Evolutionary conservation across 2,113 vertebrate genomes (phyloP).

Genomic region (Tenebrosternarchus preto): DNA sequence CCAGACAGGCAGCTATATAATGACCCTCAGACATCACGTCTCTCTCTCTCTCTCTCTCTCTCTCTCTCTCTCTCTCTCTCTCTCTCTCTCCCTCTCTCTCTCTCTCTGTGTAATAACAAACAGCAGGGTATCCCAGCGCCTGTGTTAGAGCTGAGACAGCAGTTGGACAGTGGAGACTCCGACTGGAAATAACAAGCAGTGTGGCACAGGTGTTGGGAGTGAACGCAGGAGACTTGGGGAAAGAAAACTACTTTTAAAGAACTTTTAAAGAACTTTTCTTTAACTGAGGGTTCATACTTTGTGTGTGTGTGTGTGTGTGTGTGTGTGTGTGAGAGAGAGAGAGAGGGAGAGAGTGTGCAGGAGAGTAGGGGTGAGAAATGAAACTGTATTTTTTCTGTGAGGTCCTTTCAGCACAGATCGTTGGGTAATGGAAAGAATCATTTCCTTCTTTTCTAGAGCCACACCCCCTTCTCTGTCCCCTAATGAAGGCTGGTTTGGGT

Average conservation of each 20-base stretch:
- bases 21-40: slow-evolving; percentile 53
- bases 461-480: slow-evolving; percentile 36
- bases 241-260: background rate
- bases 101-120: slow-evolving; percentile 73
- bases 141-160: slow-evolving; percentile 2
- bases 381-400: too few relatives aligned
- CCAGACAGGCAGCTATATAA: slow-evolving; percentile 61
- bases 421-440: slow-evolving; percentile 72
- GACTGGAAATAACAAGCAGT: background rate
- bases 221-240: background rate
- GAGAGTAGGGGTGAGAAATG: background rate
- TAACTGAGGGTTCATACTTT: too few relatives aligned
- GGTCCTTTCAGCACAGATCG: slow-evolving; percentile 38
- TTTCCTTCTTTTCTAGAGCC: slow-evolving; percentile 53
- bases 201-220: background rate
- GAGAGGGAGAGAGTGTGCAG: slow-evolving; percentile 46
- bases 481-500: slow-evolving; percentile 65
- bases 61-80: slow-evolving; percentile 26
- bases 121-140: slow-evolving; percentile 45
- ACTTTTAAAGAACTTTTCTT: background rate
- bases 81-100: slow-evolving; percentile 42
- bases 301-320: too few relatives aligned
- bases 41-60: slow-evolving; percentile 24
- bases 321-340: slow-evolving; percentile 12
- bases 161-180: slow-evolving; percentile 47